phyloP scores from a whole-genome alignment of 2,888 invertebrate genomes.

The Ptilodon capucinus region DNA sequence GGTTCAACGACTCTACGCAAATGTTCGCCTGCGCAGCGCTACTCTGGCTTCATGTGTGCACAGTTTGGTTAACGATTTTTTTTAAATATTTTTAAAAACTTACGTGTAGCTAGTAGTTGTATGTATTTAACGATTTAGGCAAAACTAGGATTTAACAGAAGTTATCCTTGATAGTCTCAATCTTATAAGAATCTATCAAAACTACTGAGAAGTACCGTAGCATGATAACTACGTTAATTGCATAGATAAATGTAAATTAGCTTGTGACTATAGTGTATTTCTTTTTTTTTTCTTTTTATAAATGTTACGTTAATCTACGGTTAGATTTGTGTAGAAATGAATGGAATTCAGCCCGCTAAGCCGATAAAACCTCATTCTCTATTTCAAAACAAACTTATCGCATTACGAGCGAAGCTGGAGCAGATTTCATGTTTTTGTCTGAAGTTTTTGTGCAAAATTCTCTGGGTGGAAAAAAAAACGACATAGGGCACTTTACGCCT shows the following conservation, averaged over 20 bases:
- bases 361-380: conserved; percentile 55
- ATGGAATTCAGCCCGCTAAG: conserved; percentile 32
- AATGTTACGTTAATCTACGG: background rate
- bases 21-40: conserved; percentile 39
- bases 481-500: conserved; percentile 45
- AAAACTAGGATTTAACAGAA: background rate
- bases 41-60: conserved; percentile 15
- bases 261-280: too few species aligned
- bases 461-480: conserved; percentile 60
- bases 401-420: conserved; percentile 55
- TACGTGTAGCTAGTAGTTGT: conserved; percentile 21
- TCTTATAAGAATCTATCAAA: background rate
- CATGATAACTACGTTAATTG: too few species aligned
- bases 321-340: background rate
- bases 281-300: background rate
- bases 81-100: conserved; percentile 9
- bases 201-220: too few species aligned
- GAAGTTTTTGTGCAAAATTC: conserved; percentile 69
- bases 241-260: too few species aligned
- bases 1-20: conserved; percentile 71
- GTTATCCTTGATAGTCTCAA: background rate
- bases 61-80: conserved; percentile 14
- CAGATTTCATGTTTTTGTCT: conserved; percentile 67
- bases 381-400: conserved; percentile 79
- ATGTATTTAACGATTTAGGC: background rate